phyloP scores from a whole-genome alignment of 2,888 invertebrate genomes.

The Nesidiocoris tenuis region DNA sequence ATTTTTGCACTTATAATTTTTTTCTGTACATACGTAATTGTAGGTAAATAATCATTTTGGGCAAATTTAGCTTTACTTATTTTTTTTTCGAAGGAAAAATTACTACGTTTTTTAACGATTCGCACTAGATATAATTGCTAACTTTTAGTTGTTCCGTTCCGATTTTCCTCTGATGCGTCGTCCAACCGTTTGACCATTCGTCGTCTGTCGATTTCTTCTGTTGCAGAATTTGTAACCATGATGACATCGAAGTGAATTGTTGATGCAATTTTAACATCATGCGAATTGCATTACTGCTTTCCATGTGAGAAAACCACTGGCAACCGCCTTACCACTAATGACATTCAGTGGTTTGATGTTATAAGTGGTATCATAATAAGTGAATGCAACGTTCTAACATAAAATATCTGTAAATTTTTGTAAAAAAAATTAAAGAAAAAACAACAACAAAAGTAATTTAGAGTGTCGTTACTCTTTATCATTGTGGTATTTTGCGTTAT shows the following conservation, averaged over 20 bases:
- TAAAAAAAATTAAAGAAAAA: conserved; percentile 46
- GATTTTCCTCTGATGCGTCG: not conserved
- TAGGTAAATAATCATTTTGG: too few relatives aligned
- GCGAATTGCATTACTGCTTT: conserved; percentile 53
- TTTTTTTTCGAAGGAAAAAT: not conserved
- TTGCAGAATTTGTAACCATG: conserved; percentile 97
- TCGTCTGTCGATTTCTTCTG: conserved; percentile 53
- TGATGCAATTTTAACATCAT: conserved; percentile 50
- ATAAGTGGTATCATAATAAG: conserved; percentile 49
- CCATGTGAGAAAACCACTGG: conserved; percentile 50
- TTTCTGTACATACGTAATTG: too few relatives aligned
- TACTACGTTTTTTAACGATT: not conserved
- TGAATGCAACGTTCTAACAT: conserved; percentile 49
- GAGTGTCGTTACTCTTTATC: conserved; percentile 32
- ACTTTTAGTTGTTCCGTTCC: not conserved
- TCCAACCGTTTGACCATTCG: not conserved
- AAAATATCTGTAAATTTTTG: conserved; percentile 47
- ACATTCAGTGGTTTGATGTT: conserved; percentile 49
- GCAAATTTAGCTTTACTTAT: not conserved
- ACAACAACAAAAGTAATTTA: conserved; percentile 35
- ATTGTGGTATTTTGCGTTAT: conserved; percentile 45
- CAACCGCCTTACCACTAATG: conserved; percentile 48
- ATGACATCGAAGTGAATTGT: conserved; percentile 93
- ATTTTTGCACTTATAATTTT: too few relatives aligned
- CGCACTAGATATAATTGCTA: not conserved